Evolutionary conservation across 2,888 invertebrate species (phyloP).

Genomic region (Lingula anatina): DNA sequence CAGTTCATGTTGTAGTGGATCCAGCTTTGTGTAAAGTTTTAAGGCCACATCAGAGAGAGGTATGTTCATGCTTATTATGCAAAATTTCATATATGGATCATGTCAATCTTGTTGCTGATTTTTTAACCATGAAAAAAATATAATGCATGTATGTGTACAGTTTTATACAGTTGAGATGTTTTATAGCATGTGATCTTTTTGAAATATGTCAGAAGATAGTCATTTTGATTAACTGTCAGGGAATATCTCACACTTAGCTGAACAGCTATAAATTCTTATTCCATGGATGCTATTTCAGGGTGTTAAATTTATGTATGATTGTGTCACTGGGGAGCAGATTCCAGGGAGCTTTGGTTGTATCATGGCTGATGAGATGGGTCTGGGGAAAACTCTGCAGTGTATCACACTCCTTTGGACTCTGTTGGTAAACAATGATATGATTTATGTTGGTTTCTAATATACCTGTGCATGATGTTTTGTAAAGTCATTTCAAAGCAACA

Average conservation of each 20-base stretch:
- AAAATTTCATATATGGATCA: too few relatives aligned
- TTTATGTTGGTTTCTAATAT: neutral
- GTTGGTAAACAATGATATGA: conserved; percentile 53
- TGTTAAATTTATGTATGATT: conserved; percentile 98
- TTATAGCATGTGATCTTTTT: too few relatives aligned
- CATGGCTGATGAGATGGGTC: conserved; percentile 99
- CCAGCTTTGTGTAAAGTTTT: conserved; percentile 83
- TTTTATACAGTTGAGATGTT: too few relatives aligned
- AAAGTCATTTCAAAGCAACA: too few relatives aligned
- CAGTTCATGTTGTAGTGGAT: conserved; percentile 96
- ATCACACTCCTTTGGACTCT: conserved; percentile 94
- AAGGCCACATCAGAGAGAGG: conserved; percentile 94
- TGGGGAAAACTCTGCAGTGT: conserved; percentile 97
- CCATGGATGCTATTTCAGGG: too few relatives aligned
- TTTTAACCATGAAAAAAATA: too few relatives aligned
- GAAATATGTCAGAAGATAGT: too few relatives aligned
- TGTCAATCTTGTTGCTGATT: too few relatives aligned
- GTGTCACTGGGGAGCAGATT: conserved; percentile 88
- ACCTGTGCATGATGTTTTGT: neutral
- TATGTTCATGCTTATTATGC: conserved; percentile 33
- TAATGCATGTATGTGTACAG: too few relatives aligned
- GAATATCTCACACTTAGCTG: too few relatives aligned
- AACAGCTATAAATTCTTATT: too few relatives aligned
- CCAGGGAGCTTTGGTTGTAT: conserved; percentile 88
- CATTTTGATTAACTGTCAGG: too few relatives aligned